Percentiles rank a stretch among this genome's conserved stretches.
Evolutionary conservation across 2,888 invertebrate species (phyloP).

Genomic region (Criorhina ranunculi): DNA sequence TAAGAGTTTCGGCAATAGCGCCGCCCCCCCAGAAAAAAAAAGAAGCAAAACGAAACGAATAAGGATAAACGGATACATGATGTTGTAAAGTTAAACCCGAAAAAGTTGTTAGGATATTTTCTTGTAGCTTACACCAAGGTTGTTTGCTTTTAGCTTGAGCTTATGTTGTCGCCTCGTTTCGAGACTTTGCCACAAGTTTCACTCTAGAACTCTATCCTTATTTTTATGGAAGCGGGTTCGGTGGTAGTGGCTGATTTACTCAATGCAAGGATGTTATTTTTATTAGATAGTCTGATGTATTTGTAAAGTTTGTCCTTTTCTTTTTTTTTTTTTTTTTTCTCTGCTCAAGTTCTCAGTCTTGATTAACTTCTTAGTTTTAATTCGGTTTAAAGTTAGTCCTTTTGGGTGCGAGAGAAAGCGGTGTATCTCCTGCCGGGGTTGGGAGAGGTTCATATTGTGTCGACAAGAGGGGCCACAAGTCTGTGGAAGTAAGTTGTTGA

Average conservation of each 20-base stretch:
- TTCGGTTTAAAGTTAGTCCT: conserved; percentile 75
- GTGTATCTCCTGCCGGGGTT: conserved; percentile 3
- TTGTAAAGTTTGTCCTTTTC: conserved; percentile 45
- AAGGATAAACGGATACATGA: conserved; percentile 63
- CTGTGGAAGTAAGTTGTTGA: conserved; percentile 31
- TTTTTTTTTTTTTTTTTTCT: conserved; percentile 4
- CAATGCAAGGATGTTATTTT: conserved; percentile 72
- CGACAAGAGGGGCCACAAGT: conserved; percentile 39
- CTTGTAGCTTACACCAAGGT: conserved; percentile 60
- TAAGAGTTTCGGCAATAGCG: conserved; percentile 15
- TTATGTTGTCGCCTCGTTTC: conserved; percentile 72
- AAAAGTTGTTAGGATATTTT: conserved; percentile 65
- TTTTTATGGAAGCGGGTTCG: conserved; percentile 6
- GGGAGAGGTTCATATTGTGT: conserved; percentile 27
- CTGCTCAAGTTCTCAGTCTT: conserved; percentile 39
- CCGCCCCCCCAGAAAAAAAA: background rate
- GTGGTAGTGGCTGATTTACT: conserved; percentile 69
- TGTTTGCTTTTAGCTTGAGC: conserved; percentile 73
- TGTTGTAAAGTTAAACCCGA: conserved; percentile 69
- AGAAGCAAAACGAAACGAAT: background rate
- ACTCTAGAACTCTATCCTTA: conserved; percentile 50
- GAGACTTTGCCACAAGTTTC: conserved; percentile 56
- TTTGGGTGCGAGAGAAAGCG: background rate
- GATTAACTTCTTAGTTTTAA: conserved; percentile 77
- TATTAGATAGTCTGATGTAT: conserved; percentile 73